Conservation (phyloP, 2,797 vertebrate genomes). For the Tokudaia tokunoshimensis region DNA sequence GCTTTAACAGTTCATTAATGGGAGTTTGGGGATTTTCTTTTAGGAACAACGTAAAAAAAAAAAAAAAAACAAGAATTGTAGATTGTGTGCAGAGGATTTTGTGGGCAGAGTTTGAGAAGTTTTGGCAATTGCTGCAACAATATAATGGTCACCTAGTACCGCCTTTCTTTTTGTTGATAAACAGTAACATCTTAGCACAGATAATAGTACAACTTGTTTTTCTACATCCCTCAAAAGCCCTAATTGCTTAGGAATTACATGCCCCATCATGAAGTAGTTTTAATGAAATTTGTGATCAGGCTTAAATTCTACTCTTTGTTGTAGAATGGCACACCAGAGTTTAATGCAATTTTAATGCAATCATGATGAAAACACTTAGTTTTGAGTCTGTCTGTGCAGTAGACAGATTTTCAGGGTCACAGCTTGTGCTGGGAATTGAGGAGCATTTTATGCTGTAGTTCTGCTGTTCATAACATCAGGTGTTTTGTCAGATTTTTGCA, state of each 20-base stretch:
- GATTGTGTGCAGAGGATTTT: conserved; percentile 29
- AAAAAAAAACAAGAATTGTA: conserved; percentile 57
- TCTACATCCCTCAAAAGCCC: conserved; percentile 83
- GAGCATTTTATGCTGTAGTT: conserved; percentile 68
- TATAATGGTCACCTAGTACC: conserved; percentile 81
- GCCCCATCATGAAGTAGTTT: conserved; percentile 80
- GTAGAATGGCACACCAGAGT: conserved; percentile 77
- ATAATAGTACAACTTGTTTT: conserved; percentile 84
- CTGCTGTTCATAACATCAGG: conserved; percentile 72
- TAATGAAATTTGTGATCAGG: conserved; percentile 83
- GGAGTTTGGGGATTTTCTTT: conserved; percentile 79
- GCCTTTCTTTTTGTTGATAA: conserved; percentile 81
- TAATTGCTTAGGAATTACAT: conserved; percentile 78
- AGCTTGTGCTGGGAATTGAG: conserved; percentile 70
- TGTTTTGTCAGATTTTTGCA: conserved; percentile 75
- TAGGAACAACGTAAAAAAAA: conserved; percentile 14
- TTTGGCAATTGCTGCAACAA: conserved; percentile 77
- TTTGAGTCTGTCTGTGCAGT: conserved; percentile 80
- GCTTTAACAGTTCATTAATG: conserved; percentile 50
- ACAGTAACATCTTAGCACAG: conserved; percentile 80
- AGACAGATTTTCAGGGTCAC: conserved; percentile 80
- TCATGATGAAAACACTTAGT: conserved; percentile 78
- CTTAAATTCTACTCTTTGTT: conserved; percentile 83
- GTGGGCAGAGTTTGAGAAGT: conserved; percentile 77
- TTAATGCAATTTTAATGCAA: conserved; percentile 83